Base-by-base conservation (phyloP, 2,113 vertebrate genomes). In the Antechinus flavipes region DNA sequence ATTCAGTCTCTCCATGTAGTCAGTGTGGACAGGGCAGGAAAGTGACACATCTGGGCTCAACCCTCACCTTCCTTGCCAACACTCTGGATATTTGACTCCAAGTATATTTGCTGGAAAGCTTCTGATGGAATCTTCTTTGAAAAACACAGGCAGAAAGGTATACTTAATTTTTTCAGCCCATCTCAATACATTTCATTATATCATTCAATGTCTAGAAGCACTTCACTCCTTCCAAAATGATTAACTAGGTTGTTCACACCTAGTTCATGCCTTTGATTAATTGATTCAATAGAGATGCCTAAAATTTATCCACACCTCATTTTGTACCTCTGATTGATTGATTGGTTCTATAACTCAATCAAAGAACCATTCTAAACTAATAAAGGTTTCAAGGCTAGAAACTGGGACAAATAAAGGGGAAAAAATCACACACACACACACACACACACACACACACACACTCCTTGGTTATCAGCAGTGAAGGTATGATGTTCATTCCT, bases 401-500 rank as follows among this genome's bases (percentile, higher is more conserved):
- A 19, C 42, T 84, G 68, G n/a, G 19, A 84, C 35, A 84, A 84
- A 84, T 84, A 42, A 84, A 84, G 19, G n/a, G 2, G 22, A n/a
- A 84, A 84, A 42, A 23, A 9, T n/a, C 25, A 58, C 56, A 58
- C 56, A 56, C 55, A 56, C 55, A 56, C 55, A 56, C 55, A 56
- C 24, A 56, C 55, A 56, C 55, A 26, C 56, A 58, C 56, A 61
- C 26, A 58, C 27, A 35, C 58, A 61, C 58, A 35, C 27, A 30
- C 10, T 6, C 10, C 30, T 1, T 0, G 2, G 58, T 50, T 61
- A 54, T 50, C 90, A 14, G 22, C 93, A 95, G 93, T 0, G n/a
- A 97, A 95, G 93, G 92, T 95, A 89, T 35, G 3, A 26, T 19
- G 35, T 84, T 84, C 35, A 26, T 54, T 90, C 91, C 61, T 22